Evolutionary conservation across 2,888 invertebrate genomes (phyloP).

Genomic region (Drosophila peninsularis): DNA sequence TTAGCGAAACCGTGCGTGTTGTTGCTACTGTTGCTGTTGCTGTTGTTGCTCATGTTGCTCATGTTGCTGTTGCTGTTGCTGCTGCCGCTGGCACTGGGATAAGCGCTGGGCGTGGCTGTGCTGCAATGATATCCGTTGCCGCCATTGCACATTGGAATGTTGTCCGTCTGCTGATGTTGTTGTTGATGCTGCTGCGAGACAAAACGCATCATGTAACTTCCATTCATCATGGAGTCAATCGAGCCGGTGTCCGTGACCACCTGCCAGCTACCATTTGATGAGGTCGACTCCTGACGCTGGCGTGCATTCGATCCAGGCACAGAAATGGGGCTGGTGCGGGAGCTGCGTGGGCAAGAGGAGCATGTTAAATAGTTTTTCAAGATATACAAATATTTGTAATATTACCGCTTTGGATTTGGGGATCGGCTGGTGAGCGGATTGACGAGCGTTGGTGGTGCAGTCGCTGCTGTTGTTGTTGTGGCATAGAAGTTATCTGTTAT

Average conservation of each 20-base stretch:
- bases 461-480: slow-evolving; percentile 49
- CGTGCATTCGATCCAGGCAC: slow-evolving; percentile 86
- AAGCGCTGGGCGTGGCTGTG: slow-evolving; percentile 25
- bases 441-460: slow-evolving; percentile 42
- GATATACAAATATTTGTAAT: neutral
- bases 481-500: slow-evolving; percentile 81
- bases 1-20: slow-evolving; percentile 71
- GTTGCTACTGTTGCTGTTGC: slow-evolving; percentile 50
- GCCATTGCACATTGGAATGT: slow-evolving; percentile 71
- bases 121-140: slow-evolving; percentile 71
- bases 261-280: slow-evolving; percentile 89
- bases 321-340: slow-evolving; percentile 88
- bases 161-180: slow-evolving; percentile 49
- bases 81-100: slow-evolving; percentile 36
- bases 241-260: slow-evolving; percentile 89
- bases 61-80: slow-evolving; percentile 24
- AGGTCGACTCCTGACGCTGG: slow-evolving; percentile 87
- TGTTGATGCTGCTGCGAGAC: slow-evolving; percentile 47
- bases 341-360: slow-evolving; percentile 43
- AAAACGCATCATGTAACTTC: slow-evolving; percentile 78
- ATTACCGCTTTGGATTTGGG: slow-evolving; percentile 83
- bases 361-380: neutral
- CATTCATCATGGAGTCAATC: slow-evolving; percentile 82
- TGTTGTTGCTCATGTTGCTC: slow-evolving; percentile 36
- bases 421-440: slow-evolving; percentile 82